phyloP scores from a whole-genome alignment of 2,113 vertebrate genomes.

The Leptocoma aspasia region DNA sequence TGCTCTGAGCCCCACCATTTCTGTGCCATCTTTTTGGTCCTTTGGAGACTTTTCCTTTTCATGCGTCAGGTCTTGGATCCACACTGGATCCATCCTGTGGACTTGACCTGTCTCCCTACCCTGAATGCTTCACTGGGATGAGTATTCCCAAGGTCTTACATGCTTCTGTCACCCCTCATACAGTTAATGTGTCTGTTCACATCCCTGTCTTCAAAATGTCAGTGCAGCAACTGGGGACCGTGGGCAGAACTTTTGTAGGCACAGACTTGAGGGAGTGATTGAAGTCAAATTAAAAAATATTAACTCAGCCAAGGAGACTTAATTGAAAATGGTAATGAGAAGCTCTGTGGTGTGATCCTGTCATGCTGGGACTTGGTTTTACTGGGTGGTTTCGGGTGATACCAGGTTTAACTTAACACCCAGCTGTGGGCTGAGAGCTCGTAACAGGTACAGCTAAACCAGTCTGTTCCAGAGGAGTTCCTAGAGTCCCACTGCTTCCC shows the following conservation, averaged over 20 bases:
- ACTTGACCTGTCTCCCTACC: neutral
- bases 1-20: neutral
- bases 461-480: neutral
- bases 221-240: neutral
- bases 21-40: neutral
- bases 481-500: neutral
- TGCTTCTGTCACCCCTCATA: neutral
- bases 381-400: neutral
- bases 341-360: neutral
- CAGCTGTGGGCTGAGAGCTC: neutral
- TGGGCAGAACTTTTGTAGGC: neutral
- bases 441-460: neutral
- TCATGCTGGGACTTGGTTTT: neutral
- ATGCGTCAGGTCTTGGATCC: neutral
- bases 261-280: neutral
- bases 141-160: neutral
- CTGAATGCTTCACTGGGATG: neutral
- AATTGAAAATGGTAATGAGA: neutral
- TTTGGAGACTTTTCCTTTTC: neutral
- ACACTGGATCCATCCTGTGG: neutral
- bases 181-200: neutral
- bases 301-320: neutral
- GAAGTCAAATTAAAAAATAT: neutral
- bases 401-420: neutral
- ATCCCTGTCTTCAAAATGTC: neutral